phyloP scores from a whole-genome alignment of 2,113 vertebrate genomes.

The Regulus satrapa region DNA sequence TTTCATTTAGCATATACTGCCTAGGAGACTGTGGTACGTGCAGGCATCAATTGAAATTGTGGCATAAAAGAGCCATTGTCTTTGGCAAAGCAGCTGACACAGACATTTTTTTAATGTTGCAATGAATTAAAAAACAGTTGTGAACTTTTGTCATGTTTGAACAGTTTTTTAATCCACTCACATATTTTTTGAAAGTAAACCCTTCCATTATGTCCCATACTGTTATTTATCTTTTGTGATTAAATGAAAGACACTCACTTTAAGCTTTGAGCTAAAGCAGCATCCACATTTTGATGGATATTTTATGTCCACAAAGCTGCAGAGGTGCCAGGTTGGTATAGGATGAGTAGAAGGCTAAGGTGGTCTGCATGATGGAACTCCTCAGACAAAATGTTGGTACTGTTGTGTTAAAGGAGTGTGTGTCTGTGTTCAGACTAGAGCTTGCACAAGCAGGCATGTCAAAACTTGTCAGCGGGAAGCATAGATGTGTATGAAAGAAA shows the following conservation, averaged over 20 bases:
- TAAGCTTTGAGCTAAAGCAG: neutral
- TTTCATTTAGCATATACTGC: neutral
- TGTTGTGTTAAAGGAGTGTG: neutral
- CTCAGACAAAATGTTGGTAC: neutral
- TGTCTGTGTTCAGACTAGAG: neutral
- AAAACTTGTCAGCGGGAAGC: neutral
- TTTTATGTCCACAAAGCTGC: neutral
- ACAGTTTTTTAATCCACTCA: neutral
- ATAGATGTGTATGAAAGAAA: neutral
- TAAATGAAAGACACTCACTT: neutral
- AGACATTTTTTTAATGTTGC: neutral
- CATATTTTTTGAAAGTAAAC: neutral
- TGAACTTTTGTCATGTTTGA: neutral
- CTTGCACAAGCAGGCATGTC: neutral
- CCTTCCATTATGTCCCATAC: neutral
- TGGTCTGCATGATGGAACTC: neutral
- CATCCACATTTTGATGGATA: neutral
- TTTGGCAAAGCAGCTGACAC: slow-evolving; percentile 14
- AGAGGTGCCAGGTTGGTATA: neutral
- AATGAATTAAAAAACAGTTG: neutral
- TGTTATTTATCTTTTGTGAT: neutral
- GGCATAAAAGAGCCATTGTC: slow-evolving; percentile 55
- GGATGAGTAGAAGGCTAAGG: neutral
- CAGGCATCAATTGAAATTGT: neutral
- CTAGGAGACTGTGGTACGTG: neutral